These are phyloP conservation scores for Peromyscus attwateri DNA, from an alignment of 2,797 vertebrate genomes.

Conservation along the genomic window DNA sequence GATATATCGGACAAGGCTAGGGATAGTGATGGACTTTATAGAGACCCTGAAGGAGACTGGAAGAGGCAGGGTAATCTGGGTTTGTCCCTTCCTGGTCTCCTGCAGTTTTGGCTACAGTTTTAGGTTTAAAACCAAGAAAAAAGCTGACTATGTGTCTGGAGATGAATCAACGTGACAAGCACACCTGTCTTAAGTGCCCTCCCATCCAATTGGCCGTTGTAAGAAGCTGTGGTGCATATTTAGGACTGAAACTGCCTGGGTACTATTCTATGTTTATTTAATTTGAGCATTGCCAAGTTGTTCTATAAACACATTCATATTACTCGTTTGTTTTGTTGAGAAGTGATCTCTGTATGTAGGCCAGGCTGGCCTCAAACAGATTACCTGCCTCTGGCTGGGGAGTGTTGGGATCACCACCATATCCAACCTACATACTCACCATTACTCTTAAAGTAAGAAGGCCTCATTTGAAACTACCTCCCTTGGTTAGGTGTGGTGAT, in stretches of 20 bases:
- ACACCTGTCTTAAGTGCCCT: neutral
- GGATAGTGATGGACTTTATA: neutral
- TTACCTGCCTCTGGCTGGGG: neutral
- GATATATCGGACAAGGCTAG: neutral
- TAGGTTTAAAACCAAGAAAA: slow-evolving; percentile 21
- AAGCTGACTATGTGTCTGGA: neutral
- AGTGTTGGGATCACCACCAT: neutral
- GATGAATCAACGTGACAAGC: neutral
- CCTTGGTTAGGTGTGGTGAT: neutral
- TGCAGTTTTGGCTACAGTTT: neutral
- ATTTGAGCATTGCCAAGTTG: neutral
- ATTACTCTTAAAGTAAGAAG: neutral
- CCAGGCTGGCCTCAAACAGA: neutral
- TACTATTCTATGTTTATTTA: neutral
- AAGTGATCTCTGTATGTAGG: neutral
- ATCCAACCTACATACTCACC: neutral
- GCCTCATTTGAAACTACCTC: neutral
- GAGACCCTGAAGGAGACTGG: neutral
- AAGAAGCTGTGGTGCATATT: neutral
- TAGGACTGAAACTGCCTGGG: neutral
- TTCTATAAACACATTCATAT: neutral
- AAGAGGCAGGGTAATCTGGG: neutral
- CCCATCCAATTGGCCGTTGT: neutral
- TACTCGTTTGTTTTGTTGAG: neutral
- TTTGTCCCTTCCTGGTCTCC: neutral